phyloP scores from a whole-genome alignment of 2,113 vertebrate genomes.

The Syngnathus typhle region DNA sequence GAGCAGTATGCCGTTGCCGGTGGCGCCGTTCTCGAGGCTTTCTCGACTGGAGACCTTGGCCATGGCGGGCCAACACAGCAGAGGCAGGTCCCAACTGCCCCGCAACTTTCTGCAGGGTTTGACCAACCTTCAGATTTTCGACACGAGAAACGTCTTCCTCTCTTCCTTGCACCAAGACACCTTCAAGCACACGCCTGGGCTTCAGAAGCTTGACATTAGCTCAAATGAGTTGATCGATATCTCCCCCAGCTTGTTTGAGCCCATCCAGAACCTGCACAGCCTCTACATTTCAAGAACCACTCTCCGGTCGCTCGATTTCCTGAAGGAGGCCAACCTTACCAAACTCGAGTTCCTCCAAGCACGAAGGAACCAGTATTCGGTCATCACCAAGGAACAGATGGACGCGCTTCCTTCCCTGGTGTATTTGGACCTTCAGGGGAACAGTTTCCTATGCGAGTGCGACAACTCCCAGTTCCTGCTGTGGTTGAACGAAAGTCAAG shows the following conservation, averaged over 20 bases:
- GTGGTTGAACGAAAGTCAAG: slow-evolving; percentile 46
- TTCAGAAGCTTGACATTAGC: slow-evolving; percentile 60
- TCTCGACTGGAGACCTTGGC: slow-evolving; percentile 45
- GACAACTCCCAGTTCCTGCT: slow-evolving; percentile 58
- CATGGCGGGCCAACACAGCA: slow-evolving; percentile 48
- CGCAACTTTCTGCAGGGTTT: slow-evolving; percentile 67
- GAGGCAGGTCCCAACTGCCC: slow-evolving; percentile 28
- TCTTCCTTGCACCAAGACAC: slow-evolving; percentile 32
- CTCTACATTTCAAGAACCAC: slow-evolving; percentile 54
- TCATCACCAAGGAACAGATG: slow-evolving; percentile 36
- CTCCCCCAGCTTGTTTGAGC: slow-evolving; percentile 45
- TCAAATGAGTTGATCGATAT: slow-evolving; percentile 53
- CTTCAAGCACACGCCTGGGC: slow-evolving; percentile 52
- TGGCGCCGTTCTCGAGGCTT: slow-evolving; percentile 59
- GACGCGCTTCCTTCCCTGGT: slow-evolving; percentile 46
- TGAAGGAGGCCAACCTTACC: slow-evolving; percentile 47
- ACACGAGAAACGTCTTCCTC: slow-evolving; percentile 40
- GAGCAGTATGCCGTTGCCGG: accelerated
- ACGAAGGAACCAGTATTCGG: slow-evolving; percentile 46
- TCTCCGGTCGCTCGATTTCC: slow-evolving; percentile 62
- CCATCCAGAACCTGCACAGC: slow-evolving; percentile 43
- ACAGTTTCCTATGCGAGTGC: slow-evolving; percentile 68
- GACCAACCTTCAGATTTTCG: slow-evolving; percentile 52
- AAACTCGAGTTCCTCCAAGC: slow-evolving; percentile 57
- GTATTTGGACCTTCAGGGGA: slow-evolving; percentile 61